Base-by-base conservation (phyloP, 2,888 invertebrate species). In the Limnephilus auricula region DNA sequence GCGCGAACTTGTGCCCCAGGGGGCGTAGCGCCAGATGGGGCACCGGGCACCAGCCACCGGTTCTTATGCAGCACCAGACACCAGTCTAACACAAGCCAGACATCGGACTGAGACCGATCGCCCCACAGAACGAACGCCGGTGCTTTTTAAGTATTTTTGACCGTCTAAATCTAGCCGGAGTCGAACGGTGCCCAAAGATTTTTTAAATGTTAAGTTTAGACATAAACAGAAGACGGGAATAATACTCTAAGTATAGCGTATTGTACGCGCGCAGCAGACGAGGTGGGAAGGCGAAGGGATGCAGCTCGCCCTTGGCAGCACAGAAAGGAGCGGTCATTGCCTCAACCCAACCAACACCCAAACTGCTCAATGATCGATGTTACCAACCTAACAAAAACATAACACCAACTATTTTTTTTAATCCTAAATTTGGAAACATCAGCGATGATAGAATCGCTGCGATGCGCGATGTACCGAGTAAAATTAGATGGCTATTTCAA, bases 101-200 rank as follows among this genome's bases (percentile, higher is more conserved):
- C 92, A 79, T 90, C 91, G 91, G 80, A 92, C 93, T 92, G 92
- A 92, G 93, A 91, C 92, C 86, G 90, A 30, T 65, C 90, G 92
- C 90, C 86, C 90, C 90, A 90, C 92, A 89, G 92, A 88, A 78
- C 92, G 95, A 94, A 79, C 92, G 95, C 94, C 95, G 95, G 94
- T 94, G 95, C 95, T 95, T 95, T 95, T 95, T 95, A 95, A 95
- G 95, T 95, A 95, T 95, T 95, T 95, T 95, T 95, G 95, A 95
- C 95, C 95, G 95, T 94, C 95, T 94, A 95, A 95, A 95, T 95
- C 93, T 93, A 93, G 93, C 93, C 85, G 92, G 91, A 92, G 92
- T 92, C 90, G 65, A 65, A 92, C 92, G 92, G 92, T 93, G 92
- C 92, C 93, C 92, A 91, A 93, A 92, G 92, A 91, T 93, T 93